A percentile compares a stretch with the other conserved stretches of the same genome.
Conservation (phyloP, 53 echinoderm and acorn worm species). For the Henricia sp. region DNA sequence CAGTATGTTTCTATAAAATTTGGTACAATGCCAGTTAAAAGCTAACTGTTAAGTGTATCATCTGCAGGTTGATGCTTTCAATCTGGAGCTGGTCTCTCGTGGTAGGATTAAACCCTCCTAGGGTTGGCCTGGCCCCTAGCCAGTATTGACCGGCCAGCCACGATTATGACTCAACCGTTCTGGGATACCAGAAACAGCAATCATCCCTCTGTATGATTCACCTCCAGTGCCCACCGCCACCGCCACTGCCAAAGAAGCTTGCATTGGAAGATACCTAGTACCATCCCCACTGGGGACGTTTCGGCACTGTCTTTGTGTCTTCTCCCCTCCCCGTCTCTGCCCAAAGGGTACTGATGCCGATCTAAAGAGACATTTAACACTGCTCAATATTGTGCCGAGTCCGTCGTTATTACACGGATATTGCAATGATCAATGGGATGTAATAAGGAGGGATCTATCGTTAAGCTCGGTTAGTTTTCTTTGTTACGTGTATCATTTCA, state of each 20-base stretch:
- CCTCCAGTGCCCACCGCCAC: neutral
- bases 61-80: too few relatives aligned
- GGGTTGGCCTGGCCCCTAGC: constrained; percentile 13
- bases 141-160: constrained; percentile 34
- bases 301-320: constrained; percentile 51
- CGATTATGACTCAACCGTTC: constrained; percentile 54
- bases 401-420: constrained; percentile 7
- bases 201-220: constrained; percentile 28
- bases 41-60: too few relatives aligned
- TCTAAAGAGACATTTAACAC: constrained; percentile 65
- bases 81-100: too few relatives aligned
- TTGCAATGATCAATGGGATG: constrained; percentile 6
- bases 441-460: neutral
- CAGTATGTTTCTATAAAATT: too few relatives aligned
- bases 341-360: constrained; percentile 45
- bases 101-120: too few relatives aligned
- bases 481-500: too few relatives aligned
- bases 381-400: constrained; percentile 3
- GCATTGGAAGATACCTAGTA: neutral
- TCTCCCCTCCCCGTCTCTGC: constrained; percentile 7
- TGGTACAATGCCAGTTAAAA: too few relatives aligned
- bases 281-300: constrained; percentile 12
- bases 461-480: too few relatives aligned
- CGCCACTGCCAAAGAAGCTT: neutral
- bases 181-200: constrained; percentile 2